phyloP scores from a whole-genome alignment of 2,888 invertebrate species.

The Conchocele bisecta region DNA sequence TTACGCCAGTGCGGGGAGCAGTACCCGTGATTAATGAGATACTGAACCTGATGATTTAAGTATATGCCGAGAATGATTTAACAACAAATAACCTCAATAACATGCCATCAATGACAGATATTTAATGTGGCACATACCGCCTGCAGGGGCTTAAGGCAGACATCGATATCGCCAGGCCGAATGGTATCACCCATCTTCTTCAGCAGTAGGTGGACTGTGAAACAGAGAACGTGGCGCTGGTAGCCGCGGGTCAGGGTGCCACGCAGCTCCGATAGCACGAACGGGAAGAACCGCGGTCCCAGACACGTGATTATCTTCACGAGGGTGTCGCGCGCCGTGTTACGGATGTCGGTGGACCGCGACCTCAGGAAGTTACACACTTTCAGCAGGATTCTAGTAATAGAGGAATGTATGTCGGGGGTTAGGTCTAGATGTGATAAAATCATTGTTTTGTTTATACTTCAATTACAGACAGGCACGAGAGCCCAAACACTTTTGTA shows the following conservation, averaged over 20 bases:
- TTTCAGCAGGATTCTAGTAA: conserved; percentile 85
- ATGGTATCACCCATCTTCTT: conserved; percentile 89
- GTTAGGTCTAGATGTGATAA: too few species aligned
- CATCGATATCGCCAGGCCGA: conserved; percentile 90
- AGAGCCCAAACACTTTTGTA: too few species aligned
- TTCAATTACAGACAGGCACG: too few species aligned
- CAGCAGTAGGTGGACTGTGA: conserved; percentile 93
- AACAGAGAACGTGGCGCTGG: conserved; percentile 94
- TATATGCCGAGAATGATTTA: too few species aligned
- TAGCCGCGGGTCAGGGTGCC: conserved; percentile 93
- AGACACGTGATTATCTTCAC: conserved; percentile 93
- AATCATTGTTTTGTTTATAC: too few species aligned
- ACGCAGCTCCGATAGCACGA: conserved; percentile 91
- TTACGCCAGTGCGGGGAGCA: too few species aligned
- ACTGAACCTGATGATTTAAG: too few species aligned
- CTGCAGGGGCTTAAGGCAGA: conserved; percentile 89
- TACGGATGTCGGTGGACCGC: conserved; percentile 92
- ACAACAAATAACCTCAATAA: too few species aligned
- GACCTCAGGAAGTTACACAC: conserved; percentile 95
- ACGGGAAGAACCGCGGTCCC: conserved; percentile 91
- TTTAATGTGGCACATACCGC: conserved; percentile 85
- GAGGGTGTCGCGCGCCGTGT: conserved; percentile 94
- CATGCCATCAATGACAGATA: too few species aligned
- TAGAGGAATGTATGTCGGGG: too few species aligned
- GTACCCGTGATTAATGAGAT: too few species aligned